These are phyloP conservation scores for Pangasianodon hypophthalmus DNA, from an alignment of 2,113 vertebrate species.

Conservation along the genomic window DNA sequence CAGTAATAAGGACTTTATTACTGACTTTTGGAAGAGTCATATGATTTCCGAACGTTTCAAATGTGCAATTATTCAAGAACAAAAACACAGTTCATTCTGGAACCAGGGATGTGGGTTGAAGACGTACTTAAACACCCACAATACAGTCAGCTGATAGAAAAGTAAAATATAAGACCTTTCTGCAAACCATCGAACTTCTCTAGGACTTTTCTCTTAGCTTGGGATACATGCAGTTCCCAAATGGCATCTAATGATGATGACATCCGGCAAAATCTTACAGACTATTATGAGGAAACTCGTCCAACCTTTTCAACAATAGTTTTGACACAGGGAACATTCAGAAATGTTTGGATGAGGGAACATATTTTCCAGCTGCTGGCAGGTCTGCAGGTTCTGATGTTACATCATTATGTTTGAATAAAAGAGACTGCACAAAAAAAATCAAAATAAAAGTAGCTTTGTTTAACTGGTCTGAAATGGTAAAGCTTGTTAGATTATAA, in stretches of 20 bases:
- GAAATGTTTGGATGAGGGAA: not conserved
- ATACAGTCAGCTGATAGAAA: not conserved
- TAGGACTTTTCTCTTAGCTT: not conserved
- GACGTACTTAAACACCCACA: not conserved
- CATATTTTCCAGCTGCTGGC: not conserved
- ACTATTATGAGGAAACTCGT: not conserved
- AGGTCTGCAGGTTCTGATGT: not conserved
- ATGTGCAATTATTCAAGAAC: not conserved
- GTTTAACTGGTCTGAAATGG: not conserved
- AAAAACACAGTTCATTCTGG: not conserved
- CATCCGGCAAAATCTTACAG: not conserved
- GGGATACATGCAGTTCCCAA: not conserved
- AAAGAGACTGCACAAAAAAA: not conserved
- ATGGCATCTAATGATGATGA: conserved; percentile 6
- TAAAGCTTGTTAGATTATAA: not conserved
- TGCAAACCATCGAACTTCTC: not conserved
- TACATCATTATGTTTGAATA: not conserved
- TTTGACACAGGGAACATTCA: conserved; percentile 1
- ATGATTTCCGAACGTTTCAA: not conserved
- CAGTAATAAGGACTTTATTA: not conserved
- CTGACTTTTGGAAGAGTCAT: not conserved
- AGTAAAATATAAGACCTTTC: not conserved
- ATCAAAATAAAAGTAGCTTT: not conserved
- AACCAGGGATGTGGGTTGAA: not conserved
- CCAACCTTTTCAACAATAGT: not conserved